Conservation (phyloP, 2,797 vertebrate species). For the Arctocebus calabarensis region DNA sequence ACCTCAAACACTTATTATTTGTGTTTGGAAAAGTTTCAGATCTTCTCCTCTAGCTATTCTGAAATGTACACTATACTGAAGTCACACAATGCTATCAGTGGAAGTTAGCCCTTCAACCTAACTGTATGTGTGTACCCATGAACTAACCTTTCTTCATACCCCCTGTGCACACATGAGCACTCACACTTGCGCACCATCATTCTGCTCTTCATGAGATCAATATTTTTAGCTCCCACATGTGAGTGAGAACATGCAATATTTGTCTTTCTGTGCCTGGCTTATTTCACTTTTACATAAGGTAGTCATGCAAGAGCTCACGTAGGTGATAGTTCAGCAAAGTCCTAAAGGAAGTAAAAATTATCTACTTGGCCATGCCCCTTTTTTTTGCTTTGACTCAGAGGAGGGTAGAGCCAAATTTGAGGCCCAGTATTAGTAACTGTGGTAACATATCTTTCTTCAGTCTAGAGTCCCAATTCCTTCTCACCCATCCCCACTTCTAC, state of each 20-base stretch:
- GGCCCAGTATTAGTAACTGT: neutral
- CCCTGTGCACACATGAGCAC: neutral
- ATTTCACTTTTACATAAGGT: neutral
- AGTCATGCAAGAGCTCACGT: neutral
- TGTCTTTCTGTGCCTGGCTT: neutral
- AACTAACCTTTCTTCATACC: neutral
- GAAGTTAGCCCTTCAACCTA: neutral
- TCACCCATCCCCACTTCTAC: neutral
- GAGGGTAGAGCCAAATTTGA: neutral
- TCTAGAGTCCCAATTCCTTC: slow-evolving; percentile 2
- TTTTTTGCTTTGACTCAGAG: slow-evolving; percentile 8
- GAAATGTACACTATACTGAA: neutral
- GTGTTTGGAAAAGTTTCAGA: neutral
- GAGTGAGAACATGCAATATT: neutral
- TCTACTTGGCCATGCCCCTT: neutral
- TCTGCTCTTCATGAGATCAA: neutral
- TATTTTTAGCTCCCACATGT: neutral
- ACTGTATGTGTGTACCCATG: neutral
- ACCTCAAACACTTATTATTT: neutral
- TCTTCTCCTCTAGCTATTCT: neutral
- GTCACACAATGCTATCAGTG: neutral
- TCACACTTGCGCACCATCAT: neutral
- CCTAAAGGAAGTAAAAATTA: slow-evolving; percentile 14
- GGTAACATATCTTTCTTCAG: neutral
- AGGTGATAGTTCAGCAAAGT: neutral